phyloP scores from a whole-genome alignment of 2,797 vertebrate genomes.

The Erethizon dorsatum region DNA sequence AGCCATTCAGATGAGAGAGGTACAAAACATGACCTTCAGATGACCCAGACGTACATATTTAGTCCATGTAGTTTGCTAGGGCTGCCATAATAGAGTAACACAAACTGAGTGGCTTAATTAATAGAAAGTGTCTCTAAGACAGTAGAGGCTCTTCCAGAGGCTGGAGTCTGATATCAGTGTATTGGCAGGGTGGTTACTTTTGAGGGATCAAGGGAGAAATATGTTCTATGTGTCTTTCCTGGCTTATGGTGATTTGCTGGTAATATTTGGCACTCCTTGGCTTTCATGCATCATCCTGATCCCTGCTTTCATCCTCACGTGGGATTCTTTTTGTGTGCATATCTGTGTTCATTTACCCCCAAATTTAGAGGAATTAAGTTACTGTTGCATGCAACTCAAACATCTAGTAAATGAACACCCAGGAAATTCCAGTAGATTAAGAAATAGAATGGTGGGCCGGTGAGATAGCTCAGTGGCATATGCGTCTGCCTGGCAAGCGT shows the following conservation, averaged over 20 bases:
- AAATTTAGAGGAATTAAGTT: background rate
- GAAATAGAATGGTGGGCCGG: background rate
- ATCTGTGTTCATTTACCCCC: background rate
- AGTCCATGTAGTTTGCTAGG: background rate
- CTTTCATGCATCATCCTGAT: background rate
- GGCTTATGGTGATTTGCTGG: background rate
- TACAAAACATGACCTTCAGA: background rate
- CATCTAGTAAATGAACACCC: background rate
- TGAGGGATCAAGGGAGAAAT: background rate
- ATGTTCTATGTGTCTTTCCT: background rate
- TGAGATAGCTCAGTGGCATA: no score
- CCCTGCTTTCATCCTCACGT: background rate
- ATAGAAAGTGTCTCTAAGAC: background rate
- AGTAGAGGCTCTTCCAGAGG: background rate
- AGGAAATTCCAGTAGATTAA: background rate
- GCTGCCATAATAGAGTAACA: no score
- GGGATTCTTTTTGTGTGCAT: background rate
- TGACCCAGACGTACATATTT: background rate
- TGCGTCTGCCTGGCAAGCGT: no score
- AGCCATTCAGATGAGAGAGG: background rate
- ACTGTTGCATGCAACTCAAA: background rate
- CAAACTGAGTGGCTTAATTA: background rate
- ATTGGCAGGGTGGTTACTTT: background rate
- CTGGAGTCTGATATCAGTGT: background rate
- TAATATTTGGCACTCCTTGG: background rate